Conservation (phyloP, 2,113 vertebrate species). For the Chlamydotis undulata region DNA sequence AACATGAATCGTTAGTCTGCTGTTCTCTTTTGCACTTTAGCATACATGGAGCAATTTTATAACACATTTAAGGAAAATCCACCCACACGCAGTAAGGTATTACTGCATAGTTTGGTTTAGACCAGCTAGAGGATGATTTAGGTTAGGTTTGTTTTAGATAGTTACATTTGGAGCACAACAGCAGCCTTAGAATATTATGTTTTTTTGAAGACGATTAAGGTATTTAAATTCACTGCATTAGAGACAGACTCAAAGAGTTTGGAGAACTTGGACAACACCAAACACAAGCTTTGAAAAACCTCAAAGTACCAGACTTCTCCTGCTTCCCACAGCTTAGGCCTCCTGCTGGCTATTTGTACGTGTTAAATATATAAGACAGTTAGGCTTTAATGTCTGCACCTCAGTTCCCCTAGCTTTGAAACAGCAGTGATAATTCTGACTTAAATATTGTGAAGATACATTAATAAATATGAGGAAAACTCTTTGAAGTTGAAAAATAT, state of each 20-base stretch:
- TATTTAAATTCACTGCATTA: background rate
- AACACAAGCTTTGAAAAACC: background rate
- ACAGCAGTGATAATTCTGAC: constrained; percentile 25
- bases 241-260: background rate
- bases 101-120: background rate
- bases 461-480: constrained; percentile 63
- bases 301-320: background rate
- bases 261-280: background rate
- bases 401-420: constrained; percentile 35
- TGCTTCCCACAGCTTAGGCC: constrained; percentile 4
- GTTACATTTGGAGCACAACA: background rate
- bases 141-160: background rate
- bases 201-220: background rate
- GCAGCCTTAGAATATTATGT: background rate
- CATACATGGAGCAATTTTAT: background rate
- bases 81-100: background rate
- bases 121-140: background rate
- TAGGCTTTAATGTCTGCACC: constrained; percentile 1
- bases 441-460: constrained; percentile 51
- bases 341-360: constrained; percentile 20
- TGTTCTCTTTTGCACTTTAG: background rate
- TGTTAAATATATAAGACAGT: background rate
- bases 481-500: constrained; percentile 64
- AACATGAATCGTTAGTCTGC: rapidly evolving
- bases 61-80: background rate